Conservation (phyloP, 2,113 vertebrate genomes). For the Aramus guarauna region DNA sequence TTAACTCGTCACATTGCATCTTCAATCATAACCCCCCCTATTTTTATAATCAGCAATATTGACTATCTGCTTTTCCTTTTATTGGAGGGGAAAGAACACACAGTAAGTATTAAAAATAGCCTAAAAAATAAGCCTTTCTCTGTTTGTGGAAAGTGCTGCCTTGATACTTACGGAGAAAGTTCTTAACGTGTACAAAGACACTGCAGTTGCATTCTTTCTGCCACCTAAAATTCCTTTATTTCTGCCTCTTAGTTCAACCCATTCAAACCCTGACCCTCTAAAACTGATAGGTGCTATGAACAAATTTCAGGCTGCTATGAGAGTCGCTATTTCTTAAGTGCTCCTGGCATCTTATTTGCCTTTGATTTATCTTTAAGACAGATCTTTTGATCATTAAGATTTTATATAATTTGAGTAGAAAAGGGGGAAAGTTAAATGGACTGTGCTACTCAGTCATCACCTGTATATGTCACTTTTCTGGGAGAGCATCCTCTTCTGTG, state of each 20-base stretch:
- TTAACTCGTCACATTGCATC: constrained; percentile 1
- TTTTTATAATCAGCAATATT: background rate
- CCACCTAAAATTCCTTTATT: background rate
- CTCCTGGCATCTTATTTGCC: background rate
- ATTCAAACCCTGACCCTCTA: background rate
- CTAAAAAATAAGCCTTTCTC: background rate
- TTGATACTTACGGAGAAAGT: background rate
- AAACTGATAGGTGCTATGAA: background rate
- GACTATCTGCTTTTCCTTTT: background rate
- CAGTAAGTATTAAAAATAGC: background rate
- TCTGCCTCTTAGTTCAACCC: background rate
- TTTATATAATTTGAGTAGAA: background rate
- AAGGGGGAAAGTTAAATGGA: background rate
- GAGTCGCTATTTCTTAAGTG: background rate
- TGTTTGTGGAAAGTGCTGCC: background rate
- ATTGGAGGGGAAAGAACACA: background rate
- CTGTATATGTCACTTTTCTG: accelerated
- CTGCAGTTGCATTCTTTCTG: background rate
- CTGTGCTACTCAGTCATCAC: background rate
- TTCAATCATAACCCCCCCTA: background rate
- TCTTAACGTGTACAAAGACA: background rate
- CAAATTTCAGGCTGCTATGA: background rate
- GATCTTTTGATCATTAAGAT: background rate
- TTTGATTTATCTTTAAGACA: background rate
- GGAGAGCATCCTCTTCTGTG: background rate